A percentile compares a stretch with the other conserved stretches of the same genome.
Conservation (phyloP, 2,797 vertebrate species). For the Nyctibius grandis region DNA sequence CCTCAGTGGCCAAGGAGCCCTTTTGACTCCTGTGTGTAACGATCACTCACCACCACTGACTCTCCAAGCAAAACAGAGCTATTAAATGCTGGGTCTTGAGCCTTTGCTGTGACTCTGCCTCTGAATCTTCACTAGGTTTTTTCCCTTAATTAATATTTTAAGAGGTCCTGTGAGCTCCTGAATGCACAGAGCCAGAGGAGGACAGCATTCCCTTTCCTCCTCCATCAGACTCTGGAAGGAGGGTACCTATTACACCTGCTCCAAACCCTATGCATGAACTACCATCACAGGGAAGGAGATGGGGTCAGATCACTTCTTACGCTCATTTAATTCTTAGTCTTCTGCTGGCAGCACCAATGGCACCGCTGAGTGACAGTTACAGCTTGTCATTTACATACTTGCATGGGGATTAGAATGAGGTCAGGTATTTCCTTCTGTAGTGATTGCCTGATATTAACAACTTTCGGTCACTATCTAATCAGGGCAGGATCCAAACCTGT, state of each 20-base stretch:
- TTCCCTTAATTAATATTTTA: neutral
- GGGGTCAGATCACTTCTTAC: neutral
- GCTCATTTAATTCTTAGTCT: neutral
- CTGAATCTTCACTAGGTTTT: neutral
- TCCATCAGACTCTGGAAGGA: neutral
- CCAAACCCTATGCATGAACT: neutral
- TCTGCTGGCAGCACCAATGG: neutral
- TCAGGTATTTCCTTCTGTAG: neutral
- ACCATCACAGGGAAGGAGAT: neutral
- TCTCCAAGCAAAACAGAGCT: neutral
- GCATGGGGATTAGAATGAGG: neutral
- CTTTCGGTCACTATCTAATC: slow-evolving; percentile 30
- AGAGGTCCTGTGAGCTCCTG: neutral
- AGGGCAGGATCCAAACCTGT: slow-evolving; percentile 17
- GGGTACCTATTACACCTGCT: neutral
- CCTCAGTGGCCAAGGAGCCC: neutral
- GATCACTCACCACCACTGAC: neutral
- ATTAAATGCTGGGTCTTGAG: neutral
- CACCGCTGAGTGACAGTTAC: neutral
- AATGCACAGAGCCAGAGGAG: neutral
- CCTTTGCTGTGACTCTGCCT: neutral
- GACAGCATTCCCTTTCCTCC: neutral
- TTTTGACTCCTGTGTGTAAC: neutral
- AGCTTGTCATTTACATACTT: neutral
- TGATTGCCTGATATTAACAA: neutral